Percentiles rank a stretch among this genome's conserved stretches.
phyloP scores from a whole-genome alignment of 2,797 vertebrate genomes.

The Amniataba percoides region DNA sequence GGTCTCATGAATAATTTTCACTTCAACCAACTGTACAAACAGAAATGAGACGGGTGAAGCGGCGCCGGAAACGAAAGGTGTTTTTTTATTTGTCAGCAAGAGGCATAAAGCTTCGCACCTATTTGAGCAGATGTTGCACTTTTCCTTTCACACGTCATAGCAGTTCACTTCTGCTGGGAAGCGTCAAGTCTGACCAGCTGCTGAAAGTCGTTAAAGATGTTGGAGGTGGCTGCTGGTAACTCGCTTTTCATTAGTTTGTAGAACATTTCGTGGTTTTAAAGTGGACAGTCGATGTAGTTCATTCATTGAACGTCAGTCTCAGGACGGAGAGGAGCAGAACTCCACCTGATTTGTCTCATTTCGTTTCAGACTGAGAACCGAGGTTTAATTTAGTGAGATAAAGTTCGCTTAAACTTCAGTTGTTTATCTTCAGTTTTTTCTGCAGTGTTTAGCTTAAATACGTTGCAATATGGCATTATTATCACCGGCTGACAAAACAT shows the following conservation, averaged over 20 bases:
- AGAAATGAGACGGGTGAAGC: not conserved
- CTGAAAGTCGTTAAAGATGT: not conserved
- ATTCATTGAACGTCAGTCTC: not conserved
- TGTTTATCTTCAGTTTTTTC: not conserved
- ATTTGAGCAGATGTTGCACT: not conserved
- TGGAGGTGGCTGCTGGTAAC: not conserved
- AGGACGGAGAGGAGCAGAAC: not conserved
- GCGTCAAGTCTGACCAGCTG: not conserved
- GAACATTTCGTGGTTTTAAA: not conserved
- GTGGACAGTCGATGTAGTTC: not conserved
- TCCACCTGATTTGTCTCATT: not conserved
- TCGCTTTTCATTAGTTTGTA: not conserved
- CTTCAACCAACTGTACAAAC: not conserved
- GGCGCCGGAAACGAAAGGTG: not conserved
- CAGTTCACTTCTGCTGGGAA: not conserved
- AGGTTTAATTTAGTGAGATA: not conserved
- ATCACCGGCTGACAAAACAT: constrained; percentile 11
- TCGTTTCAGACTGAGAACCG: not conserved
- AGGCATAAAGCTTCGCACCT: not conserved
- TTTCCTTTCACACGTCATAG: not conserved
- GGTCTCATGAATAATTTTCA: constrained; percentile 14
- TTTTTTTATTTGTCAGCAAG: not conserved
- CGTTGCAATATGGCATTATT: not conserved
- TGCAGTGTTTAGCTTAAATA: constrained; percentile 13
- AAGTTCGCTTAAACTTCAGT: not conserved